These are phyloP conservation scores for Pseudanteris insignis DNA, from an alignment of 2,888 invertebrate species.

Conservation along the genomic window DNA sequence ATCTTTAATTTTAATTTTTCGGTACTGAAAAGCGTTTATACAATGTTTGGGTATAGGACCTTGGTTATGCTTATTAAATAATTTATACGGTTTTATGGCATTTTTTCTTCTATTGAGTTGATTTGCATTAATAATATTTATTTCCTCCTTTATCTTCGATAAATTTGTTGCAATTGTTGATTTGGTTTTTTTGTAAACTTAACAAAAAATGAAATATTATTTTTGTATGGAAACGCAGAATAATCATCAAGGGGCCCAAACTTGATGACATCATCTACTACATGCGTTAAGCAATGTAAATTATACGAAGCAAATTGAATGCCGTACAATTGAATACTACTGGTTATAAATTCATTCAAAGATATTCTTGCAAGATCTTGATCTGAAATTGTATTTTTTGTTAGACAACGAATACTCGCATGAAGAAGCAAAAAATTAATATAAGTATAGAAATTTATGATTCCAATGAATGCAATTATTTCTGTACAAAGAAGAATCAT, in stretches of 20 bases:
- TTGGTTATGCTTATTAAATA: not conserved
- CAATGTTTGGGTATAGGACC: slow-evolving; percentile 2
- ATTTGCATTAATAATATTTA: not conserved
- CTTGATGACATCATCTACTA: slow-evolving; percentile 7
- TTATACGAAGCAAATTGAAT: slow-evolving; percentile 16
- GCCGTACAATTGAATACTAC: slow-evolving; percentile 2
- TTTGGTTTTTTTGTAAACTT: slow-evolving; percentile 4
- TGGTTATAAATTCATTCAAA: slow-evolving; percentile 6
- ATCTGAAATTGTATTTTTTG: slow-evolving; percentile 1
- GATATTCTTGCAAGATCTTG: slow-evolving; percentile 6
- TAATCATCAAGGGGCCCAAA: slow-evolving; percentile 18
- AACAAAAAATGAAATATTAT: slow-evolving; percentile 6
- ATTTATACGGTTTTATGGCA: not conserved
- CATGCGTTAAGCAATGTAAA: slow-evolving; percentile 9
- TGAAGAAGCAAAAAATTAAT: slow-evolving; percentile 10
- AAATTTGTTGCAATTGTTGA: slow-evolving; percentile 11
- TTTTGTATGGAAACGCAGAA: slow-evolving; percentile 19
- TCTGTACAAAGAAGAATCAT: slow-evolving; percentile 4
- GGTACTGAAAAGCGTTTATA: not conserved
- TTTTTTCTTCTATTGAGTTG: not conserved
- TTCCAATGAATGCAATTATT: slow-evolving; percentile 3
- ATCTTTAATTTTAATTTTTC: not conserved
- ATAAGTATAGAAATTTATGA: slow-evolving; percentile 1
- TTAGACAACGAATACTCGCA: slow-evolving; percentile 13
- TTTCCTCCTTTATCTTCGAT: slow-evolving; percentile 3